Percentiles rank a stretch among this genome's conserved stretches.
Evolutionary conservation across 2,113 vertebrate genomes (phyloP).

Genomic region (Cyanoderma ruficeps): DNA sequence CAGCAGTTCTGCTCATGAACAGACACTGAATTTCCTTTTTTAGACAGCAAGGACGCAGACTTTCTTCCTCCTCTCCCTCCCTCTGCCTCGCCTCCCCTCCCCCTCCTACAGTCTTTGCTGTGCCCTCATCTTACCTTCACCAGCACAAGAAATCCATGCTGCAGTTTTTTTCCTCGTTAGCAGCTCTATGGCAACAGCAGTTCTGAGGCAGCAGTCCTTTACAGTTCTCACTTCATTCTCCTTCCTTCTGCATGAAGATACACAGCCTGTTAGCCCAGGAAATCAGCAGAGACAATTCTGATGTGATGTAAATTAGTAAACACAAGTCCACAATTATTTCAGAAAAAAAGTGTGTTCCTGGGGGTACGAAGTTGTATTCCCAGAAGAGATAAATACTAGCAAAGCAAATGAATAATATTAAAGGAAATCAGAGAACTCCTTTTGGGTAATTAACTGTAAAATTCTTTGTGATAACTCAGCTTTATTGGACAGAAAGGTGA

Average conservation of each 20-base stretch:
- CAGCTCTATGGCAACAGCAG: constrained; percentile 58
- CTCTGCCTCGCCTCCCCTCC: constrained; percentile 40
- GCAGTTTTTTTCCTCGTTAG: constrained; percentile 33
- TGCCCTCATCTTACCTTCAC: constrained; percentile 61
- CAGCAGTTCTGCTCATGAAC: constrained; percentile 34
- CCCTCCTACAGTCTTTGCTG: constrained; percentile 34
- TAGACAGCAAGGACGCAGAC: constrained; percentile 55
- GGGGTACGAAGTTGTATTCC: background rate
- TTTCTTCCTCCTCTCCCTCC: constrained; percentile 52
- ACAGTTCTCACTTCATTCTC: background rate
- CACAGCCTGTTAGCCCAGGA: background rate
- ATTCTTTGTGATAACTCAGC: background rate
- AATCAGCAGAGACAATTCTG: background rate
- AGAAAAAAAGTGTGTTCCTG: background rate
- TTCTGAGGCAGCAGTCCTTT: constrained; percentile 33
- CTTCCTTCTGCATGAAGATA: constrained; percentile 3
- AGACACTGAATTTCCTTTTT: constrained; percentile 62
- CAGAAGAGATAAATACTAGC: background rate
- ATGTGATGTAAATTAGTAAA: background rate
- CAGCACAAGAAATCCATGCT: constrained; percentile 55
- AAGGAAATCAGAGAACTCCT: background rate
- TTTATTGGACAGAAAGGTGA: background rate
- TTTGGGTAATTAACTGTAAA: background rate
- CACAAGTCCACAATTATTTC: background rate
- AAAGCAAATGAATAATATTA: background rate